Percentiles rank a stretch among this genome's conserved stretches.
Conservation (phyloP, 53 echinoderm and acorn worm species). For the Echinarachnius parma region DNA sequence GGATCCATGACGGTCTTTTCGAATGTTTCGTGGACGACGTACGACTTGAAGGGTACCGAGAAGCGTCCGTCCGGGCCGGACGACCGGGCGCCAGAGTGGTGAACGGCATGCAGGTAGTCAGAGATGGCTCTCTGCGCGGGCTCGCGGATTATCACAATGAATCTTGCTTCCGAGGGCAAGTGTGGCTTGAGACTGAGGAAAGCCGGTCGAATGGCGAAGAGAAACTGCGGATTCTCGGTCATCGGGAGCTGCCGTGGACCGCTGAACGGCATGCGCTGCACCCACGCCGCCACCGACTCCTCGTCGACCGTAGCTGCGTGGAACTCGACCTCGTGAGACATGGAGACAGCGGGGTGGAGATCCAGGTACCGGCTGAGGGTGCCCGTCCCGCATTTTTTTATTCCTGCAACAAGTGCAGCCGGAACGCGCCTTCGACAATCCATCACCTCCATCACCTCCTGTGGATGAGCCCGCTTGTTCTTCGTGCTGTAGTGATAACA, state of each 20-base stretch:
- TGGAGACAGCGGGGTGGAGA: constrained; percentile 36
- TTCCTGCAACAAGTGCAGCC: constrained; percentile 24
- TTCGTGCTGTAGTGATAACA: neutral
- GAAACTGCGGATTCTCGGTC: constrained; percentile 38
- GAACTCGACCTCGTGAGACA: neutral
- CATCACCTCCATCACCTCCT: neutral
- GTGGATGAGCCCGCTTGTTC: neutral
- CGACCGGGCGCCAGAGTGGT: neutral
- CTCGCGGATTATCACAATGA: constrained; percentile 44
- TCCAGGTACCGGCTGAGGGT: constrained; percentile 40
- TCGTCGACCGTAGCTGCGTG: neutral
- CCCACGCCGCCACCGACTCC: neutral
- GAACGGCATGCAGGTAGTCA: constrained; percentile 29
- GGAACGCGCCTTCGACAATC: constrained; percentile 27
- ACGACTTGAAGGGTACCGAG: neutral
- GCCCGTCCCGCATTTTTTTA: constrained; percentile 50
- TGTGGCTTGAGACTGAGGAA: constrained; percentile 6
- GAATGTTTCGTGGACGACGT: constrained; percentile 23
- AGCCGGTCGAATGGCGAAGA: neutral
- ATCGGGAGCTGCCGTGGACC: constrained; percentile 42
- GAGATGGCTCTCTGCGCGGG: constrained; percentile 45
- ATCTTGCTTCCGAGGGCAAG: constrained; percentile 14
- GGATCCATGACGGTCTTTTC: constrained; percentile 31
- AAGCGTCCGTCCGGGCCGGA: neutral
- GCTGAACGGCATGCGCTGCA: constrained; percentile 24